Percentiles rank a stretch among this genome's conserved stretches.
These are phyloP conservation scores for Latrodectus geometricus DNA, from an alignment of 1,140 invertebrate species.

Conservation along the genomic window DNA sequence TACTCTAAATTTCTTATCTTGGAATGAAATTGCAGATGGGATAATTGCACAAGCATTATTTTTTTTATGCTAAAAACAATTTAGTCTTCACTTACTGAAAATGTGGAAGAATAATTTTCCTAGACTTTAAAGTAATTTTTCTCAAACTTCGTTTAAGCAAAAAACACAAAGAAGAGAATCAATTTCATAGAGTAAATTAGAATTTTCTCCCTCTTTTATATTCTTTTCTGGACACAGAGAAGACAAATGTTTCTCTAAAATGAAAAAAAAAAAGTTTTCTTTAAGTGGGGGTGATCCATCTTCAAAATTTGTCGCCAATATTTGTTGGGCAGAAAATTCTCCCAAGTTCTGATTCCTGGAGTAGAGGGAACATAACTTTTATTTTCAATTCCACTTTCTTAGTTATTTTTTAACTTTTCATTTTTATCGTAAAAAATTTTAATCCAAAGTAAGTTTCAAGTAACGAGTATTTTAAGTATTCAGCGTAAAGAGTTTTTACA, in stretches of 20 bases:
- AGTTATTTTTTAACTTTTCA: not conserved
- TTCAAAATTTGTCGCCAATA: constrained; percentile 42
- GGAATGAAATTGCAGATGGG: no score
- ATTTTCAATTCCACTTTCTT: not conserved
- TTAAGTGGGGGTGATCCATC: constrained; percentile 30
- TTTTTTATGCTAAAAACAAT: no score
- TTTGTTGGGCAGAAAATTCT: constrained; percentile 31
- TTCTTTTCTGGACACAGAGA: not conserved
- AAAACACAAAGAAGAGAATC: not conserved
- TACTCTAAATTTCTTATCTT: no score
- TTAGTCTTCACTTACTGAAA: not conserved
- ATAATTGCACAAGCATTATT: no score
- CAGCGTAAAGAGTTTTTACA: not conserved
- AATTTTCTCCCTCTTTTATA: not conserved
- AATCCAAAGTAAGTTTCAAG: no score
- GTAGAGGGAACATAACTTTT: not conserved
- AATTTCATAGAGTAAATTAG: not conserved
- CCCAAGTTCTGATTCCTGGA: constrained; percentile 10
- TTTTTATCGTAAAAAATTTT: not conserved
- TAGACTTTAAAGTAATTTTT: not conserved
- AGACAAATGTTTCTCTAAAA: not conserved
- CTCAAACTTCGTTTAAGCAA: not conserved
- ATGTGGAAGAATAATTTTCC: not conserved
- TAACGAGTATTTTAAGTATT: not conserved
- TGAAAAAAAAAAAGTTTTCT: constrained; percentile 36